Conservation (phyloP, 2,797 vertebrate species). For the Hapalemur alaotrensis region DNA sequence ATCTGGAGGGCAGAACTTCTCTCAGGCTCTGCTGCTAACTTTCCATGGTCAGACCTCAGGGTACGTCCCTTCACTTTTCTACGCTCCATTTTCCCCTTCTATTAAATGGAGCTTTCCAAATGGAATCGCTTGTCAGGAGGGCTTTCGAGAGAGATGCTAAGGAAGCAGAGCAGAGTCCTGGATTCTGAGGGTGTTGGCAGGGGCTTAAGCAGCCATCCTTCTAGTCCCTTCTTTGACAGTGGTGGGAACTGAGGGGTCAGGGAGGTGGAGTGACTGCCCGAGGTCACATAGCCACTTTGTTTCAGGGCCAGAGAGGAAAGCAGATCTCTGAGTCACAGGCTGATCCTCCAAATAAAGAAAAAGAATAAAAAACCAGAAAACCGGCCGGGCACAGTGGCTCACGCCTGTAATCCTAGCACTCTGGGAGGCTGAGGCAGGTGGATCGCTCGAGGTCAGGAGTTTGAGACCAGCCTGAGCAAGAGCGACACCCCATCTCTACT, state of each 20-base stretch:
- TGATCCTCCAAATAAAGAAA: not conserved
- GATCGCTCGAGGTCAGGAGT: too few species aligned
- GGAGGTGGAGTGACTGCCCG: not conserved
- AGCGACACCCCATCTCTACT: too few species aligned
- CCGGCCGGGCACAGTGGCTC: too few species aligned
- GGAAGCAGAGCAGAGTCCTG: not conserved
- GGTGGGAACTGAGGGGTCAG: not conserved
- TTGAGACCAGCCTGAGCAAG: too few species aligned
- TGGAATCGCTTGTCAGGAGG: not conserved
- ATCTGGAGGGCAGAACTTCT: not conserved
- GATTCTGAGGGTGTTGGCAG: not conserved
- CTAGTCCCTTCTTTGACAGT: not conserved
- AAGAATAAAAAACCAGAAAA: not conserved
- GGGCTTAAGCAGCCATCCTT: not conserved
- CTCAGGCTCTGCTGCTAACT: not conserved
- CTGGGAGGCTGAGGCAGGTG: too few species aligned
- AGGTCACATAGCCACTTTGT: not conserved
- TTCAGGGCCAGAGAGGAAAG: not conserved
- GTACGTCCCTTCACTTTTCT: not conserved
- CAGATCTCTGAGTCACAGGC: not conserved
- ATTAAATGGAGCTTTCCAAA: not conserved
- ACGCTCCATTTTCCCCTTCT: not conserved
- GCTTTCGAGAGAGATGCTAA: not conserved
- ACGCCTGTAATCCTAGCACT: too few species aligned
- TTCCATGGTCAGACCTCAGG: not conserved